phyloP scores from a whole-genome alignment of 2,888 invertebrate genomes.

The Synanthedon tipuliformis region DNA sequence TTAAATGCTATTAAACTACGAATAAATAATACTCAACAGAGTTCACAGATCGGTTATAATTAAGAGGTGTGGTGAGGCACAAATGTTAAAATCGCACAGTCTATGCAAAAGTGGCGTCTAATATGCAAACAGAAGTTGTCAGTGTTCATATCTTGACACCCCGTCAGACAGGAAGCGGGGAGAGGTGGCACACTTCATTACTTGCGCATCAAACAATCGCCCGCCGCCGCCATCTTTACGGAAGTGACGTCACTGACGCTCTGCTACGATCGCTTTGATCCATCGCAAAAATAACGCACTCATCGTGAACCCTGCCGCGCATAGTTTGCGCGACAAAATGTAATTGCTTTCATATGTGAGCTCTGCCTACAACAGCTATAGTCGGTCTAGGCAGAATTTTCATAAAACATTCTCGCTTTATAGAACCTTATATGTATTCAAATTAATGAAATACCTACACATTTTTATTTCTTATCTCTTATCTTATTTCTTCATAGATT shows the following conservation, averaged over 20 bases:
- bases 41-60: constrained; percentile 1
- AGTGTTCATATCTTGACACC: constrained; percentile 60
- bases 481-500: no score
- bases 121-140: constrained; percentile 43
- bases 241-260: constrained; percentile 58
- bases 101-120: constrained; percentile 12
- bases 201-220: constrained; percentile 67
- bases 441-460: no score
- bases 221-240: constrained; percentile 61
- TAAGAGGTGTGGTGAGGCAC: constrained; percentile 1
- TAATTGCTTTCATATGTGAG: constrained; percentile 26
- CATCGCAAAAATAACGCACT: constrained; percentile 45
- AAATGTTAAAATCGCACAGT: not conserved
- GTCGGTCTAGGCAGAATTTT: no score
- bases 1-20: no score
- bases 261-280: constrained; percentile 58
- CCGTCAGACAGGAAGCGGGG: constrained; percentile 56
- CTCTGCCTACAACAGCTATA: not conserved
- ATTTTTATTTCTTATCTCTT: no score
- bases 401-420: no score
- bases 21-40: no score
- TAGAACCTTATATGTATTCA: no score
- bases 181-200: constrained; percentile 68
- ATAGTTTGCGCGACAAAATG: constrained; percentile 30
- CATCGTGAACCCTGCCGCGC: constrained; percentile 21